A percentile compares a stretch with the other conserved stretches of the same genome.
Conservation (phyloP, 2,797 vertebrate genomes). For the Amazona finschi region DNA sequence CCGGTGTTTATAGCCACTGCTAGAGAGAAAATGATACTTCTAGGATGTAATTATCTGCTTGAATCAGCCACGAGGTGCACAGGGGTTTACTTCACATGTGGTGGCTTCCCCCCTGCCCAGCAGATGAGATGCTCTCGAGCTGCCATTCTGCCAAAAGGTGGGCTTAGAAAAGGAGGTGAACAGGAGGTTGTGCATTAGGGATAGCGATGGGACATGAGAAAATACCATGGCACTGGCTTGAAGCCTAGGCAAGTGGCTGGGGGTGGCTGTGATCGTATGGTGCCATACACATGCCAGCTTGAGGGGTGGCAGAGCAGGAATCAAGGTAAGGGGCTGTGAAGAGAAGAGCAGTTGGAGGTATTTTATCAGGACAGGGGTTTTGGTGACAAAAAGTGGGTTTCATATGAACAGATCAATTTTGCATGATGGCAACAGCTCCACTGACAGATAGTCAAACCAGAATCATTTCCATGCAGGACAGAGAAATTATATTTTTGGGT, state of each 20-base stretch:
- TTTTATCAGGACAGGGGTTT: not conserved
- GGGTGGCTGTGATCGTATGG: fast-evolving
- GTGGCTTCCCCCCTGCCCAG: not conserved
- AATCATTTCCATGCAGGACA: not conserved
- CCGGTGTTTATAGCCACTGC: not conserved
- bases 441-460: not conserved
- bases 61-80: not conserved
- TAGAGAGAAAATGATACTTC: not conserved
- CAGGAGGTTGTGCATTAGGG: fast-evolving
- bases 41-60: not conserved
- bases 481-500: not conserved
- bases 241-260: not conserved
- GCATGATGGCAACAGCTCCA: not conserved
- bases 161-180: not conserved
- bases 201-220: not conserved
- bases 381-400: not conserved
- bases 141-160: not conserved
- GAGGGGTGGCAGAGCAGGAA: not conserved
- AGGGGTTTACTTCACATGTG: not conserved
- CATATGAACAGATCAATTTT: not conserved
- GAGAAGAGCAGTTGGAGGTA: not conserved
- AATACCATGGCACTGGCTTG: not conserved
- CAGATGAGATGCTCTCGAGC: not conserved
- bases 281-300: not conserved
- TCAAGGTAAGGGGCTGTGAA: not conserved